phyloP scores from a whole-genome alignment of 2,113 vertebrate species.

The Haplochromis burtoni region DNA sequence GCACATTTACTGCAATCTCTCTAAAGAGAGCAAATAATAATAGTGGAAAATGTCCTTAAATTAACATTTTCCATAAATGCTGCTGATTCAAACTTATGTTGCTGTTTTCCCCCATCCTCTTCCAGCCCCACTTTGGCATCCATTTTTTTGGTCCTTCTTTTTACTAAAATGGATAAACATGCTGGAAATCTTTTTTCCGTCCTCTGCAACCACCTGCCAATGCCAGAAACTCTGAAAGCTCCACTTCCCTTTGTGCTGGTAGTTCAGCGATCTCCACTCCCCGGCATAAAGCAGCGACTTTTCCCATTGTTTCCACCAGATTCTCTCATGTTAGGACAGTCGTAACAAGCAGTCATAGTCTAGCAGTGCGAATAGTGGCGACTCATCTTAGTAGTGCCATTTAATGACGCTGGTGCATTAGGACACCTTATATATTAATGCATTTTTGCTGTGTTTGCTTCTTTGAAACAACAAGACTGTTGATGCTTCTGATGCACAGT shows the following conservation, averaged over 20 bases:
- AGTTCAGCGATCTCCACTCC: not conserved
- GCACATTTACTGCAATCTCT: not conserved
- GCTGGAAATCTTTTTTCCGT: conserved; percentile 28
- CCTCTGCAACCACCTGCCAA: not conserved
- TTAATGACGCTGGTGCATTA: not conserved
- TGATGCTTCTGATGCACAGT: not conserved
- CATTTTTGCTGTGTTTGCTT: not conserved
- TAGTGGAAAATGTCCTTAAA: not conserved
- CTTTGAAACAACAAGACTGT: not conserved
- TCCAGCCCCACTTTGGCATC: not conserved
- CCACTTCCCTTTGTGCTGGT: not conserved
- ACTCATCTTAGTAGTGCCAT: not conserved
- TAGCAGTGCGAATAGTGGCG: no score
- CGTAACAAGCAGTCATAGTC: not conserved
- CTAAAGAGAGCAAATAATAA: not conserved
- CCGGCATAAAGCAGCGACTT: not conserved
- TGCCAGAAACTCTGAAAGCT: conserved; percentile 11
- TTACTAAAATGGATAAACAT: conserved; percentile 14
- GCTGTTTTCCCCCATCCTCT: not conserved
- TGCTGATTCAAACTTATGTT: not conserved
- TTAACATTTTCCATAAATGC: not conserved
- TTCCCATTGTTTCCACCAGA: conserved; percentile 5
- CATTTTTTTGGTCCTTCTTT: conserved; percentile 10
- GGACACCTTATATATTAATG: not conserved
- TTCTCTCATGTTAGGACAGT: not conserved